Evolutionary conservation across 1,140 invertebrate genomes (phyloP), one percentile per base, ranked within the genome.

Genomic region (Holotrichia oblita): DNA sequence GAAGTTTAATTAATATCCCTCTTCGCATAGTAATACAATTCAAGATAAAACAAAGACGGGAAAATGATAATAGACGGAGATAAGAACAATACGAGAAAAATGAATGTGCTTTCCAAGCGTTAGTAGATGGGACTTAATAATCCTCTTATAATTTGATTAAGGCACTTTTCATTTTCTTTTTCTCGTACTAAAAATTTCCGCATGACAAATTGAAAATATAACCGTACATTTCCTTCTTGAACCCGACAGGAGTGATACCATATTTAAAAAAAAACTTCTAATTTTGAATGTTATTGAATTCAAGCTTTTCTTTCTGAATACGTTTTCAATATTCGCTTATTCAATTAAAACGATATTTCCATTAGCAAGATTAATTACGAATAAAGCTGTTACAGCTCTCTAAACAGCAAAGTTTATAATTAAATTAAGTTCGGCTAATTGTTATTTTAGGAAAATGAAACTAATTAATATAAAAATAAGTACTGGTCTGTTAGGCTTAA

Each of bases 101-200:
- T 69, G 61, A 69, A 27, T 69, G 27, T 69, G 27, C 61, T 7
- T 27, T 69, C 17, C 22, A 14, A 69, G 27, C 27, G 61, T 69
- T 69, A 69, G 3, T 69, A 69, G 27, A 69, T 69, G 61, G 61
- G 14, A 69, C 20, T 69, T 69, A 69, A 69, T 69, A 69, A 69
- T 69, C 61, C 24, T 14, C 8, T 69, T 24, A 69, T 34, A 69
- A 69, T 69, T 34, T 27, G 61, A 69, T 69, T 69, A 69, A 69
- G 22, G 61, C 61, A 69, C 27, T 69, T 69, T n/a, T 27, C 61
- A 12, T 69, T 69, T 69, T 69, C 61, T 27, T 12, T 27, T 12
- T 24, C 27, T 27, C 12, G 8, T 69, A 69, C 27, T 9, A 22
- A 27, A 69, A 20, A 9, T 27, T 69, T 9, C 27, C 9, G 22